phyloP scores from a whole-genome alignment of 2,113 vertebrate species.

The Erythrocercus mccallii region DNA sequence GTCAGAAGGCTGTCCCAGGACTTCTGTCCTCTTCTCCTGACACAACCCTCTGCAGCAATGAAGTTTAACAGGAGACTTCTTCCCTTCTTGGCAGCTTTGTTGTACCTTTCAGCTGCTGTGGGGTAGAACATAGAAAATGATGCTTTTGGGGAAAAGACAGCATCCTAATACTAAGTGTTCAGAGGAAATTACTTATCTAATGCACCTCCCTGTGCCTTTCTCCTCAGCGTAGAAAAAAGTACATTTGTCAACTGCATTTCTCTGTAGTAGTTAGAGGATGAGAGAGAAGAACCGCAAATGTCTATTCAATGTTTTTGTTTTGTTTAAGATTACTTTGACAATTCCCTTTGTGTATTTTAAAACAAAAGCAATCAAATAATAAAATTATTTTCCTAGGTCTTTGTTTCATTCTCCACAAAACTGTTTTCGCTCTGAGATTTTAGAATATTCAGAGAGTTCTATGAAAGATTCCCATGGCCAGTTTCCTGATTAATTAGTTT shows the following conservation, averaged over 20 bases:
- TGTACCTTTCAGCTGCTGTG: not conserved
- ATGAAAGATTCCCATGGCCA: not conserved
- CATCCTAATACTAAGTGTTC: not conserved
- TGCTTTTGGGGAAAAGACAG: not conserved
- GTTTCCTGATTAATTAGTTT: not conserved
- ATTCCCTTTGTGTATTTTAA: not conserved
- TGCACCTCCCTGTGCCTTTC: not conserved
- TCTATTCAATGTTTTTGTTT: not conserved
- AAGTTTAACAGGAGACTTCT: not conserved
- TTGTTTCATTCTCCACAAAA: not conserved
- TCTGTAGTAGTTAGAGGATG: not conserved
- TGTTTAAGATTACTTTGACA: not conserved
- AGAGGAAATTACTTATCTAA: not conserved
- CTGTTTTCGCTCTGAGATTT: not conserved
- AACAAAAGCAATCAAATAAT: not conserved
- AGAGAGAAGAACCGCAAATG: not conserved
- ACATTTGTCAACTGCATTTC: not conserved
- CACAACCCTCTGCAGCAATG: not conserved
- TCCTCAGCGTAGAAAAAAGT: not conserved
- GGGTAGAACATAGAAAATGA: not conserved
- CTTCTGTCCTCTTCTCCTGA: not conserved
- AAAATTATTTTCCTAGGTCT: not conserved
- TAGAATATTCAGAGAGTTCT: not conserved
- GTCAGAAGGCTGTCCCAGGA: not conserved
- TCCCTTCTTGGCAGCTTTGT: not conserved